Evolutionary conservation across 2,113 vertebrate species (phyloP).

Genomic region (Chunga burmeisteri): DNA sequence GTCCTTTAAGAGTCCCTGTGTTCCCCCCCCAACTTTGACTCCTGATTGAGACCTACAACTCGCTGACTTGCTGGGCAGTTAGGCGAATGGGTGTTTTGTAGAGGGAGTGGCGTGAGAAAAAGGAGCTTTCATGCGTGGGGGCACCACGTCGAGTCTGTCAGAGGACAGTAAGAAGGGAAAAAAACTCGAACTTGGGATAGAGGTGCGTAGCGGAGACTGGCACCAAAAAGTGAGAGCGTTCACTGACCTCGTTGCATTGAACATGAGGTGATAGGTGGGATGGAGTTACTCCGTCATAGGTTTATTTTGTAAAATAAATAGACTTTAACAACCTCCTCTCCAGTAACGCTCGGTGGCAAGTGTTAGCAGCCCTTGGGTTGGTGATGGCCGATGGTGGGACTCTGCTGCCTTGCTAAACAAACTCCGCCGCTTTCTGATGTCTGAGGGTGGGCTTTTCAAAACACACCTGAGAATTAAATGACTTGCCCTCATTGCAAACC

Average conservation of each 20-base stretch:
- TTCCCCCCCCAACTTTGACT: too few relatives aligned
- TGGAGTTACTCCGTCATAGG: background rate
- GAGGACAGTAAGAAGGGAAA: background rate
- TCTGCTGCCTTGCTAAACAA: background rate
- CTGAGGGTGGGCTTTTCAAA: background rate
- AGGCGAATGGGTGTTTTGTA: background rate
- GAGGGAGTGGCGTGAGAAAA: background rate
- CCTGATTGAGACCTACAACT: background rate
- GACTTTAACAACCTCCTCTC: background rate
- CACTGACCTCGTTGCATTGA: background rate
- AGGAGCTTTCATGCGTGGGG: background rate
- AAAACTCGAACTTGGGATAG: too few relatives aligned
- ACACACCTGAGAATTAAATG: background rate
- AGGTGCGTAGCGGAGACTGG: background rate
- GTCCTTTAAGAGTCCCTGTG: too few relatives aligned
- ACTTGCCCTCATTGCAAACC: background rate
- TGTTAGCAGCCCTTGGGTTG: background rate
- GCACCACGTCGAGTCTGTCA: fast-evolving
- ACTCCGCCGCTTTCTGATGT: background rate
- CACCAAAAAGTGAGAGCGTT: background rate
- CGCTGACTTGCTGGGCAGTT: background rate
- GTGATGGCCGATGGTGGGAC: background rate
- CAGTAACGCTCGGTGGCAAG: background rate
- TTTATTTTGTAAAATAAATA: background rate
- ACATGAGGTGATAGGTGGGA: background rate